Base-by-base conservation (phyloP, 1,140 invertebrate species). In the Ectropis grisescens region DNA sequence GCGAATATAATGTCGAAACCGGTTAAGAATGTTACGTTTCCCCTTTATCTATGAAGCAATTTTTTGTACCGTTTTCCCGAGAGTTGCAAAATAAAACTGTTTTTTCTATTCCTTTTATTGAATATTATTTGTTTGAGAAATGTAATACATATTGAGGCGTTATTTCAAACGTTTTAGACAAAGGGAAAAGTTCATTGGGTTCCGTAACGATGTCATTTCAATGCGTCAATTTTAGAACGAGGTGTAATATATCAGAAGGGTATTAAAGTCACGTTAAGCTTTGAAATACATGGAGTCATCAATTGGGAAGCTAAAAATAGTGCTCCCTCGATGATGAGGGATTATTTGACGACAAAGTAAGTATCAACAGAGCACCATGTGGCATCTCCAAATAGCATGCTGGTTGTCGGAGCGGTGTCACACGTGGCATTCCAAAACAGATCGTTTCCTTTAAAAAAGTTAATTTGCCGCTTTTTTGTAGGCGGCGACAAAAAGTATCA, bases 371-470 rank as follows among this genome's bases (percentile, higher is more conserved):
- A 53, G 37, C 56, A 42, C 62, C 69, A 75, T 75, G 68, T 75
- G 68, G 66, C 50, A 31, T 48, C 41, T 41, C 29, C 41, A 71
- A 80, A 80, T 76, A 76, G 69, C n/a, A n/a, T n/a, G n/a, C n/a
- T n/a, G n/a, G n/a, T n/a, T n/a, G n/a, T n/a, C n/a, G n/a, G 69
- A 62, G 43, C 55, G 33, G 68, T 57, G 56, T 79, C 71, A 75
- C 75, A 78, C 72, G 70, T 80, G 75, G 64, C 68, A 50, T 48
- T 33, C 55, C 58, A 58, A 74, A 78, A 78, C 70, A 74, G 70
- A 78, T 78, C 56, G 70, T 74, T 78, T 75, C 70, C 72, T 78
- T 68, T 75, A 74, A 80, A 80, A 75, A 80, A 59, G 68, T 75
- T 75, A 76, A 80, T 80, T 76, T 74, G 67, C 58, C 55, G 47